Evolutionary conservation across 2,888 invertebrate species (phyloP), one percentile per base, ranked within the genome.

Genomic region (Anthrax anthrax): DNA sequence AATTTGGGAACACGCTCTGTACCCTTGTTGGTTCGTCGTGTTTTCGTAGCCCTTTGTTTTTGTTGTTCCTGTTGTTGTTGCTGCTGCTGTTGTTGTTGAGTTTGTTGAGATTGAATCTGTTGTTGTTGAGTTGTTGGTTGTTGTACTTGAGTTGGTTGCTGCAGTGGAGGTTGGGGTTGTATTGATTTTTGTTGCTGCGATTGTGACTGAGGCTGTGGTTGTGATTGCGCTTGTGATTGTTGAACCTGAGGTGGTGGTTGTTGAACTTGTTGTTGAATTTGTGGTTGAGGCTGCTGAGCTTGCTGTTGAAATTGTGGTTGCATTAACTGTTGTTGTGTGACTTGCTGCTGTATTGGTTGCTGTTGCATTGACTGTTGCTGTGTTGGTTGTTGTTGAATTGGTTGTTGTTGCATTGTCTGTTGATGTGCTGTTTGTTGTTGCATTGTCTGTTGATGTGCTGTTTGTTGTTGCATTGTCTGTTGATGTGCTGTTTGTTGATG

Each of bases 1-100:
- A 69, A 51, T 52, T 69, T 69, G 23, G 68, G 65, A 44, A 65
- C 59, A 18, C 65, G 60, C 46, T 65, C 66, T 42, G 57, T 58
- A 8, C 58, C 61, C n/a, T 66, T 64, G 49, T 60, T 63, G 8
- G 61, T 54, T 18, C 66, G 60, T n/a, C 64, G 57, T 8, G 58
- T 44, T 46, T 53, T 55, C 16, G 16, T 47, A 36, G 48, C 52
- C 27, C 43, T 42, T 32, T 43, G 40, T 42, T 52, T 51, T 17
- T 49, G 53, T 39, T 49, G 49, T 5, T 43, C 45, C 12, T 45
- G 44, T 13, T 43, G 43, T 16, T 55, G 51, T 42, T 55, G 58
- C 41, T 55, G 56, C 63, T 71, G 53, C 64, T 67, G 40, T 27
- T 41, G 43, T 39, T 32, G 39, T 36, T 43, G 49, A 37, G 17